Percentiles rank a stretch among this genome's conserved stretches.
Conservation (phyloP, 2,113 vertebrate species). For the Falco punctatus region DNA sequence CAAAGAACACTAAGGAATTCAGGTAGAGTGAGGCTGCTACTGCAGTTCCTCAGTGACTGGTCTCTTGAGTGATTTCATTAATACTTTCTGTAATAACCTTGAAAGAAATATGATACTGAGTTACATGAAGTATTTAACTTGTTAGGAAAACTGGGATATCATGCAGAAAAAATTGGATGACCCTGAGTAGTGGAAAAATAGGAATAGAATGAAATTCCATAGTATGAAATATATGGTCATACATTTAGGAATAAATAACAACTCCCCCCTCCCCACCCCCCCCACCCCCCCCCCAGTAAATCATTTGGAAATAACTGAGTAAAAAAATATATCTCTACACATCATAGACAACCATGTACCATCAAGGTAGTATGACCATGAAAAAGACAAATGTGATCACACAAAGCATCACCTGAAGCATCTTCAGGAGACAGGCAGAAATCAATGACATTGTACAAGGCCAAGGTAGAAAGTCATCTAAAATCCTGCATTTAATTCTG, state of each 20-base stretch:
- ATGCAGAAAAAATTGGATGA: not conserved
- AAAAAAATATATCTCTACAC: not conserved
- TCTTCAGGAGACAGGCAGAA: not conserved
- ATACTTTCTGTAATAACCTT: conserved; percentile 52
- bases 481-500: not conserved
- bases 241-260: not conserved
- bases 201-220: not conserved
- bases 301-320: not conserved
- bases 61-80: conserved; percentile 45
- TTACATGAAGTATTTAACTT: conserved; percentile 17
- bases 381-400: not conserved
- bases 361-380: not conserved
- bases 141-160: not conserved
- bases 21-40: not conserved
- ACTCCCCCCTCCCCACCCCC: too few species aligned
- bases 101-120: conserved; percentile 14
- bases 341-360: not conserved
- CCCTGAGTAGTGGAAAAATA: not conserved
- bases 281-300: not conserved
- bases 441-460: not conserved
- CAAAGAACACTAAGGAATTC: not conserved
- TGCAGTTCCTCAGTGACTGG: not conserved
- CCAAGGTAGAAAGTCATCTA: not conserved
- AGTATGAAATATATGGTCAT: not conserved
- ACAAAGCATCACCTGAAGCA: not conserved